phyloP scores from a whole-genome alignment of 2,797 vertebrate genomes.

The Gymnothorax reevesii region DNA sequence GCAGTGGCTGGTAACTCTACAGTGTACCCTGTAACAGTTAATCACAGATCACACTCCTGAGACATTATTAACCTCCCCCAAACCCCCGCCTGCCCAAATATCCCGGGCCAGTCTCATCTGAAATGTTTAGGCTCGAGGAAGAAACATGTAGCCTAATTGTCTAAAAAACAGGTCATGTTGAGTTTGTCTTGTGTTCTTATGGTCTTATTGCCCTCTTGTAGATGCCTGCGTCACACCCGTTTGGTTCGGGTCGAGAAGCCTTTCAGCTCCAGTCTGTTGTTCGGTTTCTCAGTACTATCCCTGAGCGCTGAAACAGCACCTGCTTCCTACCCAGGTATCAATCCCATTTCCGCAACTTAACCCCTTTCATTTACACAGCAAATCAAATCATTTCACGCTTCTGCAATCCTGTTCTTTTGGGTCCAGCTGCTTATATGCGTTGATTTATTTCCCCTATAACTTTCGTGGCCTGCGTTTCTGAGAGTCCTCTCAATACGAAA shows the following conservation, averaged over 20 bases:
- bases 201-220: neutral
- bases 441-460: neutral
- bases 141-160: neutral
- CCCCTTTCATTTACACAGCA: constrained; percentile 22
- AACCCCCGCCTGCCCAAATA: neutral
- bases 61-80: neutral
- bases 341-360: constrained; percentile 16
- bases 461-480: neutral
- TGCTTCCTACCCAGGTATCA: neutral
- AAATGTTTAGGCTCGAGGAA: neutral
- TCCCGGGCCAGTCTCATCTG: neutral
- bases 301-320: neutral
- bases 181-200: neutral
- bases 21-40: constrained; percentile 66
- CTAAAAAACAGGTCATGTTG: neutral
- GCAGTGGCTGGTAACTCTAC: constrained; percentile 76
- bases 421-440: neutral
- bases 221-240: too few species aligned
- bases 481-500: neutral
- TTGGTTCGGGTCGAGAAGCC: neutral
- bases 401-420: neutral
- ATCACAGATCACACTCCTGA: constrained; percentile 57
- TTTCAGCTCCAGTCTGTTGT: neutral
- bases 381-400: neutral
- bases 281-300: neutral